Conservation (phyloP, 2,797 vertebrate genomes). For the Oreortyx pictus region DNA sequence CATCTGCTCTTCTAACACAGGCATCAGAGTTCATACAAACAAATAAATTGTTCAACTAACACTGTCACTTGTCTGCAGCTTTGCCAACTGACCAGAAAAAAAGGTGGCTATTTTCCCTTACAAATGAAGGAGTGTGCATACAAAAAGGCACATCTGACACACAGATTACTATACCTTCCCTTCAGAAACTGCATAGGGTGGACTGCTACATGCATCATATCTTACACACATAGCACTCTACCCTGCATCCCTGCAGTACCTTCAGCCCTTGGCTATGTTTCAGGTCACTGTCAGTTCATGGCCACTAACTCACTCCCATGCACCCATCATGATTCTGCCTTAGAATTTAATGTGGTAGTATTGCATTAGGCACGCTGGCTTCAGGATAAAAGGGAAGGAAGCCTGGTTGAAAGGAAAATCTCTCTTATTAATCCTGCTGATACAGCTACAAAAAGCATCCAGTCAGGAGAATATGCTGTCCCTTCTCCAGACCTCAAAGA, state of each 20-base stretch:
- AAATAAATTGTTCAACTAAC: background rate
- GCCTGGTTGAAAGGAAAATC: background rate
- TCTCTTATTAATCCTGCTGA: background rate
- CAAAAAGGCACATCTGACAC: background rate
- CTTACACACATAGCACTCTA: background rate
- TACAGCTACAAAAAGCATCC: background rate
- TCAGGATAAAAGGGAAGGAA: background rate
- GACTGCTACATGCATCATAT: background rate
- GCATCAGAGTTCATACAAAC: background rate
- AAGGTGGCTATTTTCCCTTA: background rate
- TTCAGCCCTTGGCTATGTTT: background rate
- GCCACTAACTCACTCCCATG: background rate
- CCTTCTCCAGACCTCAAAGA: background rate
- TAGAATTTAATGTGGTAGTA: background rate
- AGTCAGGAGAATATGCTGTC: background rate
- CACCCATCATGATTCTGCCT: background rate
- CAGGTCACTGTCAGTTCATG: background rate
- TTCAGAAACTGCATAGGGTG: background rate
- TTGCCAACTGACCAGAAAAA: background rate
- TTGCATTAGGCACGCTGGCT: background rate
- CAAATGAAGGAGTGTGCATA: background rate
- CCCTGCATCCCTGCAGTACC: background rate
- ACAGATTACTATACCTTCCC: background rate
- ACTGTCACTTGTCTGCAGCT: background rate
- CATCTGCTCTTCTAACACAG: conserved; percentile 2